A percentile compares a stretch with the other conserved stretches of the same genome.
phyloP scores from a whole-genome alignment of 2,888 invertebrate genomes.

The Pristionchus maxplancki region DNA sequence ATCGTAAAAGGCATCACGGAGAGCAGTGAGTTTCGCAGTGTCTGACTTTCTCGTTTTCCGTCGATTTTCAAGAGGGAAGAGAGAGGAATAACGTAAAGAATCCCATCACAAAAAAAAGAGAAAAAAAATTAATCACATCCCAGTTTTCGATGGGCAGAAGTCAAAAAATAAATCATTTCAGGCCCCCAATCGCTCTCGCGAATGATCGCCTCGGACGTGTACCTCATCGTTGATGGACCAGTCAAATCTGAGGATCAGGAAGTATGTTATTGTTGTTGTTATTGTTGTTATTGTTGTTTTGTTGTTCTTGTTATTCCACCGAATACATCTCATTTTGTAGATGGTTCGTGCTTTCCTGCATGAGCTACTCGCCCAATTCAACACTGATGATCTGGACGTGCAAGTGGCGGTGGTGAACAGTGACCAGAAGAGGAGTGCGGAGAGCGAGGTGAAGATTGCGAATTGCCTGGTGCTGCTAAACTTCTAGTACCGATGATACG shows the following conservation, averaged over 20 bases:
- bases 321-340: background rate
- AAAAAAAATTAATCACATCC: too few species aligned
- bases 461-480: background rate
- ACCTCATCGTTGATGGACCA: background rate
- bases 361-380: slow-evolving; percentile 18
- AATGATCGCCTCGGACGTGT: slow-evolving; percentile 1
- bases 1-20: background rate
- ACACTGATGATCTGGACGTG: slow-evolving; percentile 35
- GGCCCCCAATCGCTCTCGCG: slow-evolving; percentile 22
- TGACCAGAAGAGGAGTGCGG: background rate
- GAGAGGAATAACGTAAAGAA: too few species aligned
- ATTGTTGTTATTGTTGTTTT: background rate
- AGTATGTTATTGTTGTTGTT: background rate
- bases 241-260: slow-evolving; percentile 7
- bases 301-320: background rate
- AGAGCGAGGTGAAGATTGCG: slow-evolving; percentile 10
- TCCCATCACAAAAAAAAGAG: too few species aligned
- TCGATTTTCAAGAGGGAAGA: too few species aligned
- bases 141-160: too few species aligned
- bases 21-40: background rate
- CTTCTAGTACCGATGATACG: background rate
- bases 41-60: too few species aligned
- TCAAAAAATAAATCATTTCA: too few species aligned
- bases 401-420: background rate
- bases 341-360: slow-evolving; percentile 30